These are phyloP conservation scores for Chalcosyrphus nemorum DNA, from an alignment of 2,888 invertebrate genomes.

Conservation along the genomic window DNA sequence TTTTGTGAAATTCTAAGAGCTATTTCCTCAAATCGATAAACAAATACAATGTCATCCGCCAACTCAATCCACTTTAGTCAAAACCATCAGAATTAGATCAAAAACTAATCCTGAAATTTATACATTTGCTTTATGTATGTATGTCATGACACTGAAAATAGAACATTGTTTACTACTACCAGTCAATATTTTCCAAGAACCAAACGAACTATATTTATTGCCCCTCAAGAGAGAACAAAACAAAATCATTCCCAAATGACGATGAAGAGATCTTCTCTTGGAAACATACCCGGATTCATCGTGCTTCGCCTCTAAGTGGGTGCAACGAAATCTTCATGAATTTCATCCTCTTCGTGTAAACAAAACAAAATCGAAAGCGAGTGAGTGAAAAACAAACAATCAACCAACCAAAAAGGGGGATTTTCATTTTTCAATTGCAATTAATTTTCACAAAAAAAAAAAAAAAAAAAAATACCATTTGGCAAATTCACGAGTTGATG, in stretches of 20 bases:
- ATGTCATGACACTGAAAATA: conserved; percentile 53
- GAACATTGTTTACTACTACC: conserved; percentile 65
- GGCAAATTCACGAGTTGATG: neutral
- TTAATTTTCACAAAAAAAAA: conserved; percentile 48
- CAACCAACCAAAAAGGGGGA: conserved; percentile 10
- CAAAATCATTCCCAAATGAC: conserved; percentile 55
- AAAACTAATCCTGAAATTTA: conserved; percentile 26
- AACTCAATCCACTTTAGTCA: conserved; percentile 9
- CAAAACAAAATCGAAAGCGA: conserved; percentile 38
- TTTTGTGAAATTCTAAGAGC: neutral
- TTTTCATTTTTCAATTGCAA: conserved; percentile 50
- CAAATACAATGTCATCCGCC: neutral
- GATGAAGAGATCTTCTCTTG: conserved; percentile 37
- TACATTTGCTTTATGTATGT: neutral
- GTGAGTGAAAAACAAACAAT: conserved; percentile 53
- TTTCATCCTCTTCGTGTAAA: conserved; percentile 51
- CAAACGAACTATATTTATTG: conserved; percentile 68
- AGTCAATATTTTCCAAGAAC: conserved; percentile 70
- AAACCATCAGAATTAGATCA: conserved; percentile 16
- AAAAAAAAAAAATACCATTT: no score
- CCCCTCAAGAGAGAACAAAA: conserved; percentile 37
- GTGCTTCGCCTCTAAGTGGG: conserved; percentile 58
- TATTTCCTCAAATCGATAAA: neutral
- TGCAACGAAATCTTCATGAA: conserved; percentile 53
- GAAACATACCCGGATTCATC: conserved; percentile 33